A percentile compares a stretch with the other conserved stretches of the same genome.
These are phyloP conservation scores for Epinotia demarniana DNA, from an alignment of 2,888 invertebrate species.

Conservation along the genomic window DNA sequence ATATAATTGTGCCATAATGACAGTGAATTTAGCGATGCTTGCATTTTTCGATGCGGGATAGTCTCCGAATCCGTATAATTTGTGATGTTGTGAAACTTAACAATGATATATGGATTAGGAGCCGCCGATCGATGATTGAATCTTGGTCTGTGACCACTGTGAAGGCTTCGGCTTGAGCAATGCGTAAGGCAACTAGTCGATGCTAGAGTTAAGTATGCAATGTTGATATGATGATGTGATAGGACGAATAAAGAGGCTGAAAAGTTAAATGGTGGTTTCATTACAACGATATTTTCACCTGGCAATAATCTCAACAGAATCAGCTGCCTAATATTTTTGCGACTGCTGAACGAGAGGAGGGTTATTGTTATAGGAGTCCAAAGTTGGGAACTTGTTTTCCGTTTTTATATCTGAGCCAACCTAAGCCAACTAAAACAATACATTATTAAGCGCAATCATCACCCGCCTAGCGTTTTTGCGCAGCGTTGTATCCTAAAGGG, in stretches of 20 bases:
- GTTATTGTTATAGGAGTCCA: too few relatives aligned
- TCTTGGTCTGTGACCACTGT: not conserved
- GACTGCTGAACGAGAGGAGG: too few relatives aligned
- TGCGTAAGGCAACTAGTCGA: slow-evolving; percentile 28
- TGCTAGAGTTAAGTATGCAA: not conserved
- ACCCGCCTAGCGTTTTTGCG: too few relatives aligned
- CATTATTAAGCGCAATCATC: too few relatives aligned
- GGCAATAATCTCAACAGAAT: too few relatives aligned
- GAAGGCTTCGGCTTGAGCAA: not conserved
- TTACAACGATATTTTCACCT: not conserved
- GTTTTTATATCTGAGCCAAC: too few relatives aligned
- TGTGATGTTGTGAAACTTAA: not conserved
- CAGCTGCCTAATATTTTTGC: too few relatives aligned
- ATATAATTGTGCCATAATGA: slow-evolving; percentile 8
- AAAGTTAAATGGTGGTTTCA: slow-evolving; percentile 6
- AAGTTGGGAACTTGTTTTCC: too few relatives aligned
- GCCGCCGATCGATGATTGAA: not conserved
- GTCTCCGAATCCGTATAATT: not conserved
- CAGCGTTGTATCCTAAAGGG: too few relatives aligned
- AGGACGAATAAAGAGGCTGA: slow-evolving; percentile 10
- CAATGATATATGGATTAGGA: not conserved
- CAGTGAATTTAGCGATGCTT: not conserved
- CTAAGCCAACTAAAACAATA: too few relatives aligned
- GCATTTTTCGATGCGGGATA: not conserved
- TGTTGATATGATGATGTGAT: not conserved